A percentile compares a stretch with the other conserved stretches of the same genome.
phyloP scores from a whole-genome alignment of 1,140 invertebrate species.

The Tetragonula clypearis region DNA sequence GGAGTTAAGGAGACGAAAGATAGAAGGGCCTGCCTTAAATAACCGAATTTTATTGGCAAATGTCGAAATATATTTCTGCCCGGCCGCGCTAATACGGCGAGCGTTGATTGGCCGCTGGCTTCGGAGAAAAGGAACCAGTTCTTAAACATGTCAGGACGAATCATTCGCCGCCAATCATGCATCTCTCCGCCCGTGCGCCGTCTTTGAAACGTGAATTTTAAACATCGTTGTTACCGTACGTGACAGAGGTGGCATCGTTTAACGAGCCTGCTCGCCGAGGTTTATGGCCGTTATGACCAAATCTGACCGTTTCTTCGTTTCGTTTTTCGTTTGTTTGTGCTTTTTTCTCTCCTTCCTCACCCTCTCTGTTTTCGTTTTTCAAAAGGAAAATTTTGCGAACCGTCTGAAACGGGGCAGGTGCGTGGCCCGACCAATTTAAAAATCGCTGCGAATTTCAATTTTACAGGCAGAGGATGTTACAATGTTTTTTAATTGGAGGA shows the following conservation, averaged over 20 bases:
- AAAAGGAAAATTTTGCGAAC: background rate
- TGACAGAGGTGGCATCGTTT: background rate
- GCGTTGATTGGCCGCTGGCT: constrained; percentile 3
- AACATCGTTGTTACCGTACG: background rate
- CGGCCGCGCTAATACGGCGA: background rate
- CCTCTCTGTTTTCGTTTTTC: background rate
- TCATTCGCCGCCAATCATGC: constrained; percentile 28
- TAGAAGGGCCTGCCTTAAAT: background rate
- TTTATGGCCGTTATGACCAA: background rate
- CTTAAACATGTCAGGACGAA: constrained; percentile 55
- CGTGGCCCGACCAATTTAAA: background rate
- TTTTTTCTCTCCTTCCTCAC: background rate
- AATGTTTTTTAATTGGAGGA: too few relatives aligned
- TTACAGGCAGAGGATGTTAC: too few relatives aligned
- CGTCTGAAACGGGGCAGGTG: background rate
- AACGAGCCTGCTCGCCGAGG: background rate
- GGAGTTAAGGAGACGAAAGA: background rate
- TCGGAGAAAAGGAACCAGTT: constrained; percentile 46
- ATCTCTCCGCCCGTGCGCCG: background rate
- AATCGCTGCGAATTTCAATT: background rate
- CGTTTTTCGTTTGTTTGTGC: too few relatives aligned
- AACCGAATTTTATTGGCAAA: constrained; percentile 30
- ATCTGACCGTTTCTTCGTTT: background rate
- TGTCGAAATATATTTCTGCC: background rate
- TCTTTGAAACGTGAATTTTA: background rate